Base-by-base conservation (phyloP, 1,140 invertebrate genomes). In the Cecropterus lyciades region DNA sequence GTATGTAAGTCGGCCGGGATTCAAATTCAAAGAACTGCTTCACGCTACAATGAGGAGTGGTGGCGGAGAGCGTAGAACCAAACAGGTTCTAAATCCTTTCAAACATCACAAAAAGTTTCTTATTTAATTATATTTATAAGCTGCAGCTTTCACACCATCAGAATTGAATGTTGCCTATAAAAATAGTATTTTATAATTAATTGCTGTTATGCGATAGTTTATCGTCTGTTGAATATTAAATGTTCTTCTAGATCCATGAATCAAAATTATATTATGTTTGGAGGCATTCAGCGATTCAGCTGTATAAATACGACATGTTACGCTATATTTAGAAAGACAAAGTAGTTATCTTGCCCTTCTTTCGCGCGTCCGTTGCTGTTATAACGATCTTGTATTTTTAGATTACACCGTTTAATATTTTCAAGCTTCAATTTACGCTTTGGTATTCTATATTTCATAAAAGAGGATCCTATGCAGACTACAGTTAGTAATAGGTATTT, bases 281-380 rank as follows among this genome's bases (percentile, higher is more conserved):
- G n/a, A 40, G 37, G 5, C 10, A 43, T 14, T 43, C 13, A 14
- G 13, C 13, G n/a, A 43, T 0, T 7, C 13, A 3, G 13, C 40
- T 11, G 13, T 14, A 43, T 43, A 43, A 43, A 43, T 43, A 43
- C 13, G 40, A 43, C 40, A 43, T 43, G 40, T 43, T 13, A 43
- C 5, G 40, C 40, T 43, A 43, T 43, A 43, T 43, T 43, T 43
- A 43, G 40, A 43, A 14, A 14, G 40, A 43, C 40, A 43, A 43
- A 43, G 40, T 43, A 43, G 40, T 43, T 14, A n/a, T 43, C 40
- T 43, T 43, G 40, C 13, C 40, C 40, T 43, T 43, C 40, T 43
- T 43, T 43, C 40, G 40, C 11, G 33, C 33, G 33, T 37, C 10
- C 33, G 33, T 37, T 3, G 33, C 33, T 37, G 33, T 37, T 37